Percentiles rank a stretch among this genome's conserved stretches.
These are phyloP conservation scores for Eulacestoma nigropectus DNA, from an alignment of 2,113 vertebrate genomes.

Conservation along the genomic window DNA sequence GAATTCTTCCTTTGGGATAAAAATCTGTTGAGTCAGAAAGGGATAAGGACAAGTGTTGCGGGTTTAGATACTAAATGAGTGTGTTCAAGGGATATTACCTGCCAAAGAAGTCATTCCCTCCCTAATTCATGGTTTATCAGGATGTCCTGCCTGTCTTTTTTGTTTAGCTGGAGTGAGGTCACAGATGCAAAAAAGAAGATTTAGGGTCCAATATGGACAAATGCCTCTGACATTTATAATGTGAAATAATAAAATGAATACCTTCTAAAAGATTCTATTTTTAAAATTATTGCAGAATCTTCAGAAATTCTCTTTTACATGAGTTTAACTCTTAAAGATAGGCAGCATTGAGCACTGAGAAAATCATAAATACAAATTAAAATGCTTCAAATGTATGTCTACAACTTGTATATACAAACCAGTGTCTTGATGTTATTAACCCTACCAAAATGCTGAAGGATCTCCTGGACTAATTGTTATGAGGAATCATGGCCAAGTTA, in stretches of 20 bases:
- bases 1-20: conserved; percentile 31
- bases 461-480: background rate
- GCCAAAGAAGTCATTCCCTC: background rate
- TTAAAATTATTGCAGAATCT: background rate
- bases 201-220: background rate
- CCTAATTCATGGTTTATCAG: background rate
- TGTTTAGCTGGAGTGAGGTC: background rate
- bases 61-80: background rate
- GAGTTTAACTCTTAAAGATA: background rate
- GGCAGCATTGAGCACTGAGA: background rate
- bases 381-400: background rate
- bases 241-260: background rate
- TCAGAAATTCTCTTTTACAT: background rate
- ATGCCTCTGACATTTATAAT: background rate
- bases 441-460: background rate
- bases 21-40: background rate
- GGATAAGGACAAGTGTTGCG: background rate
- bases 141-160: background rate
- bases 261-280: background rate
- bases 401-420: background rate
- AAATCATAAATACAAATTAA: background rate
- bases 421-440: background rate
- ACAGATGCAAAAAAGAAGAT: background rate
- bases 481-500: background rate
- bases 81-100: background rate